Conservation (phyloP, 2,888 invertebrate species). For the Taenaris catops region DNA sequence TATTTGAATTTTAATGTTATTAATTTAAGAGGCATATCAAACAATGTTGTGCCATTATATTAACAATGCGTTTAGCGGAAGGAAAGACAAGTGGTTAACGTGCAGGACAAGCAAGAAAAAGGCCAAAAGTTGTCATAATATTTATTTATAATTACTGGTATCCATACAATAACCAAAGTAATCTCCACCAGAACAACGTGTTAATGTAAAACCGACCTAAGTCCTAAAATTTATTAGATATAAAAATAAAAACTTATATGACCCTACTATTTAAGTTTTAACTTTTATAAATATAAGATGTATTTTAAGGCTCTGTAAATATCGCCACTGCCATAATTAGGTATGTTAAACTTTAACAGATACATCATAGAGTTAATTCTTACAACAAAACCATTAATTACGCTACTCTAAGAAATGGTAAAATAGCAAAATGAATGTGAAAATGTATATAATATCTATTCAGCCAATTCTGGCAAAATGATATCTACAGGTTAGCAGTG, state of each 20-base stretch:
- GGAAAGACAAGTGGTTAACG: conserved; percentile 46
- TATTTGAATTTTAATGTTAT: conserved; percentile 2
- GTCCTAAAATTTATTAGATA: conserved; percentile 51
- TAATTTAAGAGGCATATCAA: conserved; percentile 6
- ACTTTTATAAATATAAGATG: conserved; percentile 29
- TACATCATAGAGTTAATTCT: conserved; percentile 13
- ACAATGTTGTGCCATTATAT: conserved; percentile 8
- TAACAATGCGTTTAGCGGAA: conserved; percentile 29
- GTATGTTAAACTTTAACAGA: conserved; percentile 18
- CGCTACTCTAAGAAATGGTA: conserved; percentile 19
- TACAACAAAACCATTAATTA: conserved; percentile 19
- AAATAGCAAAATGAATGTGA: conserved; percentile 23
- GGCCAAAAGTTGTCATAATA: conserved; percentile 63
- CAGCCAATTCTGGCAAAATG: conserved; percentile 14
- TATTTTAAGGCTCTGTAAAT: conserved; percentile 20
- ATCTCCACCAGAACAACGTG: conserved; percentile 40
- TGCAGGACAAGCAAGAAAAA: conserved; percentile 75
- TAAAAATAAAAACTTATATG: conserved; percentile 71
- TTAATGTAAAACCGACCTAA: conserved; percentile 41
- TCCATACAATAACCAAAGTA: conserved; percentile 53
- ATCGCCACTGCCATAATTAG: conserved; percentile 18
- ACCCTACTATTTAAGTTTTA: conserved; percentile 29
- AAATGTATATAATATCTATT: conserved; percentile 3
- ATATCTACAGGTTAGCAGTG: conserved; percentile 21
- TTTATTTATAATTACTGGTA: conserved; percentile 70